Evolutionary conservation across 2,888 invertebrate species (phyloP), one percentile per base, ranked within the genome.

Genomic region (Andrena praecox): DNA sequence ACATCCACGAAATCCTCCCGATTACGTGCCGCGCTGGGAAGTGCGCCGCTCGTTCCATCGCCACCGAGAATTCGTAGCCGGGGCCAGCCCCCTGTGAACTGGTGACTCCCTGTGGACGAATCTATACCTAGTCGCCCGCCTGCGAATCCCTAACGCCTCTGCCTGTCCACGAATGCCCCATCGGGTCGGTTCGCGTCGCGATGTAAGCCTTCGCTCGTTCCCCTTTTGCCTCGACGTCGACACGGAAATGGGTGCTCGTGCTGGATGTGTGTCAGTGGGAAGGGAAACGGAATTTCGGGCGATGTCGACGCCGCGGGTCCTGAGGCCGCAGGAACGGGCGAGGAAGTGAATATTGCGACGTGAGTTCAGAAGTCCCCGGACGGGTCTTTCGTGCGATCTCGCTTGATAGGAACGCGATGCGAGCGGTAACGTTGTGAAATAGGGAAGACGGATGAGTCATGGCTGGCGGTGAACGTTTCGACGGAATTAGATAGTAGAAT

Each of bases 191-290:
- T 16, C 42, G 42, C 12, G 42, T 52, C 24, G 12, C 24, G 20
- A 24, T 24, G 27, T 10, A 10, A 20, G 10, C 1, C 54, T 12
- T 27, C 27, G 10, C 10, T 24, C 56, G 8, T 24, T 27, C 24
- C 10, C 1, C 12, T 27, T 7, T 56, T 24, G 27, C 0, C 24
- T 56, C 54, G 12, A 4, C 10, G 54, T 10, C 3, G 3, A 20
- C 2, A 20, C 24, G 10, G 60, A n/a, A 60, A 60, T 1, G 31
- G 31, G 60, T 16, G n/a, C 3, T 60, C 31, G 33, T 5, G 2
- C 24, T 2, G 59, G 31, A 70, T 60, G 50, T 67, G 77, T 59
- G 48, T 60, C 24, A 60, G 27, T 59, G 48, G 70, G 48, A 70
- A 70, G 27, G 59, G 20, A 60, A 29, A 3, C 24, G 42, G 42